Percentiles rank a stretch among this genome's conserved stretches.
These are phyloP conservation scores for Protodeltote pygarga DNA, from an alignment of 2,888 invertebrate species.

Conservation along the genomic window DNA sequence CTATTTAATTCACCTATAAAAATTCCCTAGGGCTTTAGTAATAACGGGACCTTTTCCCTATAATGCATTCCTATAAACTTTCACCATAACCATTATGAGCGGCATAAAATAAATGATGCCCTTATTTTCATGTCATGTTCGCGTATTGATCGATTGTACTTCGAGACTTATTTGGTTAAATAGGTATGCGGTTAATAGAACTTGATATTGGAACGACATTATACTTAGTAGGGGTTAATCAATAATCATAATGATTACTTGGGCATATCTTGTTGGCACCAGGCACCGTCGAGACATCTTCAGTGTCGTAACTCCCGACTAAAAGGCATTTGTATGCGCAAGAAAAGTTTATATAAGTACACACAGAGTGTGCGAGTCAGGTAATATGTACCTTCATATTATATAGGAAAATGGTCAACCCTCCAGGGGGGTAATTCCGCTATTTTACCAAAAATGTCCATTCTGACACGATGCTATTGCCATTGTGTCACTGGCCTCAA, in stretches of 20 bases:
- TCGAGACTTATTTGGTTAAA: slow-evolving; percentile 2
- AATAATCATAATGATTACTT: too few relatives aligned
- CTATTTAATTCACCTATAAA: slow-evolving; percentile 12
- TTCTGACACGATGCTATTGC: too few relatives aligned
- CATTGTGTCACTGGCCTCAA: too few relatives aligned
- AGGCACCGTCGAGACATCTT: neutral
- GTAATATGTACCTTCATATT: too few relatives aligned
- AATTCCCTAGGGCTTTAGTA: slow-evolving; percentile 50
- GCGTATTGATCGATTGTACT: slow-evolving; percentile 6
- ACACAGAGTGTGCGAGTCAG: too few relatives aligned
- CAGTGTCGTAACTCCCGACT: neutral
- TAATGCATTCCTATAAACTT: slow-evolving; percentile 36
- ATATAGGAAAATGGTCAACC: too few relatives aligned
- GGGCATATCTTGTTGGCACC: too few relatives aligned
- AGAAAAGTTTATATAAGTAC: too few relatives aligned
- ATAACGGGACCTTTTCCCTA: slow-evolving; percentile 7
- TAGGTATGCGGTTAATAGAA: neutral
- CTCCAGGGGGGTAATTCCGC: too few relatives aligned
- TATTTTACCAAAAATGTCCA: too few relatives aligned
- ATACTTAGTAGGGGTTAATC: too few relatives aligned
- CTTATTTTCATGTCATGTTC: slow-evolving; percentile 25
- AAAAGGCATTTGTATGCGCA: too few relatives aligned
- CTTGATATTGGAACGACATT: neutral
- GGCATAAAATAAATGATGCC: slow-evolving; percentile 21
- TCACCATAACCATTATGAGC: slow-evolving; percentile 39